Evolutionary conservation across 2,113 vertebrate species (phyloP).

Genomic region (Noturus placidus): DNA sequence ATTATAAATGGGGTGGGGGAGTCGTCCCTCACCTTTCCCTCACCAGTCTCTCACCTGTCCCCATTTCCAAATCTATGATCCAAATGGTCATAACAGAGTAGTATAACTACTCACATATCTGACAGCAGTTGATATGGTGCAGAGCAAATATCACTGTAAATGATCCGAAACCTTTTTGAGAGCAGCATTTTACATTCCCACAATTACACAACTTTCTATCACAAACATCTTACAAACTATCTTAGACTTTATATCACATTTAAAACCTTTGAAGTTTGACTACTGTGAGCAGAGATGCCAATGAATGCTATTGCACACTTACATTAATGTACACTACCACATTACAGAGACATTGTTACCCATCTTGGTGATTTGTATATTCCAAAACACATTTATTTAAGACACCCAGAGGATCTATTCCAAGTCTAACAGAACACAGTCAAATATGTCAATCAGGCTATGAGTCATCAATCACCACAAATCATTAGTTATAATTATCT

Average conservation of each 20-base stretch:
- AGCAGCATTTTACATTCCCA: neutral
- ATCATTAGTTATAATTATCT: slow-evolving; percentile 45
- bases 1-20: too few species aligned
- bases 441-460: neutral
- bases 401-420: neutral
- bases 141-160: neutral
- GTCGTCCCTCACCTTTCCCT: too few species aligned
- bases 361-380: neutral
- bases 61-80: too few species aligned
- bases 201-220: neutral
- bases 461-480: neutral
- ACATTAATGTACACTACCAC: neutral
- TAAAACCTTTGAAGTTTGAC: neutral
- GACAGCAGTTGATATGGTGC: too few species aligned
- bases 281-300: neutral
- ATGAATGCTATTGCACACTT: neutral
- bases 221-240: neutral
- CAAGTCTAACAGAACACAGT: neutral
- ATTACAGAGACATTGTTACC: neutral
- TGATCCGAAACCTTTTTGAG: neutral
- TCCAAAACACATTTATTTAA: neutral
- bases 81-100: too few species aligned
- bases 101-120: too few species aligned
- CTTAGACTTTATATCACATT: neutral
- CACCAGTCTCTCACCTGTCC: too few species aligned